Evolutionary conservation across 92 coral and sea anemone genomes (phyloP).

Genomic region (Zoanthus gigantus): DNA sequence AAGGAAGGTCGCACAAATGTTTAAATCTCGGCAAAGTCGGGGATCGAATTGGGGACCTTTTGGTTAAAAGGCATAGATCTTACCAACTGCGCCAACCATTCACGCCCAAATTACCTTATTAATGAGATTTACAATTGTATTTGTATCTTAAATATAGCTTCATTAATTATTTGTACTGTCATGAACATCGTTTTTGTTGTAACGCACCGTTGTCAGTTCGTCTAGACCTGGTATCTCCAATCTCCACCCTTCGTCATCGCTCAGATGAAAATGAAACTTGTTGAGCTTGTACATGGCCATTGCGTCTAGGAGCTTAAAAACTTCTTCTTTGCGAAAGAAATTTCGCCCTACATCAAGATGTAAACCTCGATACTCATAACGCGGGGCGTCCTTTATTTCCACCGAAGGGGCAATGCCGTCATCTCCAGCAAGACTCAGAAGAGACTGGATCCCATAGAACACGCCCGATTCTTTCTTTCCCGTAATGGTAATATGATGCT

Average conservation of each 20-base stretch:
- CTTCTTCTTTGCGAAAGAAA: constrained; percentile 82
- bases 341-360: constrained; percentile 90
- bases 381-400: constrained; percentile 85
- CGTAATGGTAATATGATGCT: constrained; percentile 54
- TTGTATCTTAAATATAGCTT: too few species aligned
- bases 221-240: constrained; percentile 92
- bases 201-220: constrained; percentile 76
- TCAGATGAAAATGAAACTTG: constrained; percentile 91
- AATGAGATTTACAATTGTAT: too few species aligned
- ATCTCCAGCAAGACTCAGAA: constrained; percentile 69
- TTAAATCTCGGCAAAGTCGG: too few species aligned
- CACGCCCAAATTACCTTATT: too few species aligned
- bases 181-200: neutral
- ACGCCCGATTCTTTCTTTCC: constrained; percentile 72
- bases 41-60: too few species aligned
- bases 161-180: too few species aligned
- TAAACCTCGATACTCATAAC: constrained; percentile 90
- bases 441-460: constrained; percentile 89
- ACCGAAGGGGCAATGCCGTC: constrained; percentile 80
- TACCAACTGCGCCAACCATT: too few species aligned
- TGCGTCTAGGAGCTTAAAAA: constrained; percentile 80
- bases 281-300: constrained; percentile 96
- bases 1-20: too few species aligned
- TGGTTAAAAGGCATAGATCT: too few species aligned
- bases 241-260: constrained; percentile 99